phyloP scores from a whole-genome alignment of 2,888 invertebrate species.

The Zeuzera pyrina region DNA sequence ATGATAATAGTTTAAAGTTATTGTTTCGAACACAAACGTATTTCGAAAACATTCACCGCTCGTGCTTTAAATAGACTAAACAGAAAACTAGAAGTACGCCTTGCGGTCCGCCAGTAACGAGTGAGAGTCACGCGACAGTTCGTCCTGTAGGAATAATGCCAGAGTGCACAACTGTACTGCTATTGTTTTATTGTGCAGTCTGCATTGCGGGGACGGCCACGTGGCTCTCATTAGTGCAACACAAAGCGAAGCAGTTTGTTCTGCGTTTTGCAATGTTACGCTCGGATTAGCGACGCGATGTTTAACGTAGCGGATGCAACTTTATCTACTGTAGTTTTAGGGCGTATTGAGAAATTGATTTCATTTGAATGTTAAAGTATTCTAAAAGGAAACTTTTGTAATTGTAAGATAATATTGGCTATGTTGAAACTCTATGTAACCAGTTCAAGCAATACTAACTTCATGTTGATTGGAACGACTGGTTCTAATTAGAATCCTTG shows the following conservation, averaged over 20 bases:
- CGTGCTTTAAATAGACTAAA: conserved; percentile 40
- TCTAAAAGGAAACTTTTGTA: too few species aligned
- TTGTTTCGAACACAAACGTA: too few species aligned
- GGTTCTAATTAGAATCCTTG: conserved; percentile 41
- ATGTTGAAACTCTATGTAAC: too few species aligned
- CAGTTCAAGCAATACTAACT: too few species aligned
- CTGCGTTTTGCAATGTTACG: conserved; percentile 65
- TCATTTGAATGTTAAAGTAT: too few species aligned
- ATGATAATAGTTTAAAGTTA: too few species aligned
- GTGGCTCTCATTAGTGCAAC: conserved; percentile 68
- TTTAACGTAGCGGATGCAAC: conserved; percentile 54
- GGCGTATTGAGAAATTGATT: too few species aligned
- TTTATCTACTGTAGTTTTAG: too few species aligned
- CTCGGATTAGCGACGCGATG: conserved; percentile 57
- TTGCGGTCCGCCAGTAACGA: conserved; percentile 50
- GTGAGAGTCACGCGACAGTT: conserved; percentile 59
- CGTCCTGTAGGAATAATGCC: conserved; percentile 63
- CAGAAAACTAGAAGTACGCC: conserved; percentile 36
- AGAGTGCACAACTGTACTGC: conserved; percentile 56
- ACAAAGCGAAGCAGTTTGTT: conserved; percentile 68
- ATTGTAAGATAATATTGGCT: too few species aligned
- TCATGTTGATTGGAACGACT: too few species aligned
- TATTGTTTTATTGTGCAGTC: conserved; percentile 70
- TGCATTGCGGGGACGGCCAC: conserved; percentile 71
- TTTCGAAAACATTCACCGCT: conserved; percentile 31